Evolutionary conservation across 2,888 invertebrate genomes (phyloP).

Genomic region (Thereva unica): DNA sequence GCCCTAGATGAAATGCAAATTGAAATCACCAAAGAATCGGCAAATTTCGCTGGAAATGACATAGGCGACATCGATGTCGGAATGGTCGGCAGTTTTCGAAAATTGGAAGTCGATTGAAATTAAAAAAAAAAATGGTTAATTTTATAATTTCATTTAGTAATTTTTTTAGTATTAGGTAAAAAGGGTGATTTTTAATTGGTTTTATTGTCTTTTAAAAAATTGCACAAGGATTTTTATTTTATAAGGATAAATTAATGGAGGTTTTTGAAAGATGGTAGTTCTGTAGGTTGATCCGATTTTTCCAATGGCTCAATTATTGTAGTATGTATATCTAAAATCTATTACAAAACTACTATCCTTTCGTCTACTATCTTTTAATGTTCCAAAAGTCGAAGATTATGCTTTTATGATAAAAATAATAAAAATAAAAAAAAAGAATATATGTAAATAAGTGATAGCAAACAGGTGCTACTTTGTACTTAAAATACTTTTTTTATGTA

Average conservation of each 20-base stretch:
- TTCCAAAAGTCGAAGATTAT: too few relatives aligned
- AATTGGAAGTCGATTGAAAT: slow-evolving; percentile 78
- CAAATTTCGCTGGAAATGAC: slow-evolving; percentile 63
- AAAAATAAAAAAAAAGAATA: not conserved
- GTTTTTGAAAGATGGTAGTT: too few relatives aligned
- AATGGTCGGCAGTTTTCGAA: slow-evolving; percentile 81
- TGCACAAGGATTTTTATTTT: too few relatives aligned
- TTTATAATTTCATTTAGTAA: not conserved
- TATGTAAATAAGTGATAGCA: slow-evolving; percentile 28
- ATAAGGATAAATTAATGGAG: too few relatives aligned
- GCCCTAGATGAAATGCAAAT: slow-evolving; percentile 77
- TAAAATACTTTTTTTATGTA: not conserved
- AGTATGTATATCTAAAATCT: too few relatives aligned
- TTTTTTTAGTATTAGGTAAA: slow-evolving; percentile 1
- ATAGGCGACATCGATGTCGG: slow-evolving; percentile 73
- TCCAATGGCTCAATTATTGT: too few relatives aligned
- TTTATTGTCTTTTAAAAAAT: too few relatives aligned
- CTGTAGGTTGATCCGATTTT: too few relatives aligned
- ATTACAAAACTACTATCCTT: too few relatives aligned
- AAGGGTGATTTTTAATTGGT: not conserved
- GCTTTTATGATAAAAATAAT: too few relatives aligned
- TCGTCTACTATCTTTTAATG: too few relatives aligned
- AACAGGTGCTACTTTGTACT: slow-evolving; percentile 29
- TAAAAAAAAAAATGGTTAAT: not conserved
- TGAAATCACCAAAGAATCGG: slow-evolving; percentile 63